Base-by-base conservation (phyloP, 2,888 invertebrate genomes). In the Toxonevra muliebris region DNA sequence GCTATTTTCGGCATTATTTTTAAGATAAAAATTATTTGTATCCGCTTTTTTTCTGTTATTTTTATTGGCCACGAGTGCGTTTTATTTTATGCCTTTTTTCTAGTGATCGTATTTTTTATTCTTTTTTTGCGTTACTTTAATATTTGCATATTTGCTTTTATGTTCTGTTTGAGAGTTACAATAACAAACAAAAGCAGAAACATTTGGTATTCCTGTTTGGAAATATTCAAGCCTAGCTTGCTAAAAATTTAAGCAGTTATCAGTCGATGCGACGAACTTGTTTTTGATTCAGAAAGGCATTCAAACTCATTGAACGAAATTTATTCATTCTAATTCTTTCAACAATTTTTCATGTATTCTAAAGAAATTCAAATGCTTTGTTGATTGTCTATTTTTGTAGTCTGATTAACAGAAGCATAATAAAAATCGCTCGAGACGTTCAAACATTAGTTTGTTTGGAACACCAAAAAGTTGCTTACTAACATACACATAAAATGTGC, bases 111-210 rank as follows among this genome's bases (percentile, higher is more conserved):
- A n/a, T 7, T 10, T 48, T 10, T 8, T 15, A 48, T 7, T 48
- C 19, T 19, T 8, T 43, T 17, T 60, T 60, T 30, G 30, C 30
- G 30, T 30, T 30, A 30, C 30, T 30, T 30, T 30, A 30, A 30
- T 30, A 30, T 30, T 30, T 48, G 60, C 60, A n/a, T 48, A 60
- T 45, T 45, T 40, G 60, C 60, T 41, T 59, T 30, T 11, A 40
- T 43, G 13, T 15, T 15, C 7, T 15, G 15, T 19, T 8, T 9
- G 12, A 12, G 20, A 12, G 19, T 2, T 15, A 54, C 4, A 19
- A 19, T 61, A 45, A 58, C 61, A 61, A 10, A 7, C 9, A 20
- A 41, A 61, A 52, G 0, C 15, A n/a, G 5, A 48, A 48, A 10
- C 8, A 48, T n/a, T 2, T 10, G 15, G 11, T 10, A 48, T 8